Percentiles rank a stretch among this genome's conserved stretches.
Conservation (phyloP, 2,888 invertebrate genomes). For the Brachylomia viminalis region DNA sequence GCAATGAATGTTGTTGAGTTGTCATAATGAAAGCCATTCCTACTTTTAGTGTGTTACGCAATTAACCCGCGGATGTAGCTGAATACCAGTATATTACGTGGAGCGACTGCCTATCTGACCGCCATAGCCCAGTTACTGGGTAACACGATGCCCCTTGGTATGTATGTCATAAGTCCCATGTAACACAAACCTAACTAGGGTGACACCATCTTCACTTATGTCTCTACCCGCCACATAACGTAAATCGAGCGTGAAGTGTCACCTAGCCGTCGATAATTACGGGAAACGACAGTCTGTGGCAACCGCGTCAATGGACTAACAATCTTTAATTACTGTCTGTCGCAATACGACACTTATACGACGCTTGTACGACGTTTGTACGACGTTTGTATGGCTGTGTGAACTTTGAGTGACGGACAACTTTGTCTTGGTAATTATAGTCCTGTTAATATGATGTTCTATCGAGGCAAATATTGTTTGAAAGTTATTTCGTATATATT, state of each 20-base stretch:
- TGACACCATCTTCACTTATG: constrained; percentile 4
- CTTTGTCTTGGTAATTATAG: constrained; percentile 3
- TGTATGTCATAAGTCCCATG: background rate
- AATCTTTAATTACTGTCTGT: constrained; percentile 54
- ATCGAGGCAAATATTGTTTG: background rate
- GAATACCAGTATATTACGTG: background rate
- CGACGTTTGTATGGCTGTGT: background rate
- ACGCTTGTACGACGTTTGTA: background rate
- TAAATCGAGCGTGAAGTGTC: constrained; percentile 41
- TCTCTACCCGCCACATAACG: constrained; percentile 34
- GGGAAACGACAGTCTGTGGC: constrained; percentile 42
- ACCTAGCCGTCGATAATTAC: constrained; percentile 42
- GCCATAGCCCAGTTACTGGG: background rate
- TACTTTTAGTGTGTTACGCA: too few species aligned
- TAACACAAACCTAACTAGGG: background rate
- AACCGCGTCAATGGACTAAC: constrained; percentile 40
- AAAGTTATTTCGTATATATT: constrained; percentile 5
- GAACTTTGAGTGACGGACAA: background rate
- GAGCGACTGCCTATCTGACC: background rate
- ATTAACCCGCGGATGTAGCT: too few species aligned
- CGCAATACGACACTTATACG: constrained; percentile 23
- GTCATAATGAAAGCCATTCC: too few species aligned
- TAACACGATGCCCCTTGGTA: background rate
- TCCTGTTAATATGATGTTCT: background rate
- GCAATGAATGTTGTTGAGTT: too few species aligned